Evolutionary conservation across 2,113 vertebrate genomes (phyloP), one percentile per base, ranked within the genome.

Genomic region (Emydura subglobosa): DNA sequence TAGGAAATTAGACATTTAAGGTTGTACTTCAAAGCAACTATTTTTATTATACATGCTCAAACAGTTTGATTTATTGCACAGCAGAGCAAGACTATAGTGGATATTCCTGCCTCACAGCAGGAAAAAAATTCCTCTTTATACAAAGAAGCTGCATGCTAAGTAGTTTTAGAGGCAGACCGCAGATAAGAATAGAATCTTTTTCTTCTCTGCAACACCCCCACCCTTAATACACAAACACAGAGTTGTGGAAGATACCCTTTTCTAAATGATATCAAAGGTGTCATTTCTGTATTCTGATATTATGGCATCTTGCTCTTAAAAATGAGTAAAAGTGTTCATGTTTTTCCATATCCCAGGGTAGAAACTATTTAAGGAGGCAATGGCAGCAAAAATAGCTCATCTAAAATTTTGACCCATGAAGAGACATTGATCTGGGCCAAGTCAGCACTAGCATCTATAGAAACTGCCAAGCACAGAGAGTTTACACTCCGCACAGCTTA

Each of bases 11-110:
- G 95, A 94, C 95, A 96, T 98, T 97, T 96, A 95, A 97, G 86
- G 83, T 91, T 97, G 86, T 82, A 98, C 97, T 98, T 98, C 98
- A 98, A 98, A 98, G 98, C 83, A 98, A 98, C 93, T 94, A 97
- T 98, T 98, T 98, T 98, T 98, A 97, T 98, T 98, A 94, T 27
- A 91, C 79, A 79, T 97, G 76, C 61, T 95, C 97, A 82, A 96
- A 94, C 6, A 5, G 84, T 96, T 97, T 98, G 97, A 98, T 98
- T 98, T 98, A 98, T 97, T 97, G 90, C 88, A 91, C 89, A 95
- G 83, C 83, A 96, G 89, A 97, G 80, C 91, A 95, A 95, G 94
- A 92, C 89, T 93, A 87, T 84, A 97, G 96, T 92, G 97, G 95
- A 97, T 96, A 95, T 74, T 95, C 79, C 95, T 54, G 86, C 91